Evolutionary conservation across 2,888 invertebrate genomes (phyloP).

Genomic region (Smittia sp.): DNA sequence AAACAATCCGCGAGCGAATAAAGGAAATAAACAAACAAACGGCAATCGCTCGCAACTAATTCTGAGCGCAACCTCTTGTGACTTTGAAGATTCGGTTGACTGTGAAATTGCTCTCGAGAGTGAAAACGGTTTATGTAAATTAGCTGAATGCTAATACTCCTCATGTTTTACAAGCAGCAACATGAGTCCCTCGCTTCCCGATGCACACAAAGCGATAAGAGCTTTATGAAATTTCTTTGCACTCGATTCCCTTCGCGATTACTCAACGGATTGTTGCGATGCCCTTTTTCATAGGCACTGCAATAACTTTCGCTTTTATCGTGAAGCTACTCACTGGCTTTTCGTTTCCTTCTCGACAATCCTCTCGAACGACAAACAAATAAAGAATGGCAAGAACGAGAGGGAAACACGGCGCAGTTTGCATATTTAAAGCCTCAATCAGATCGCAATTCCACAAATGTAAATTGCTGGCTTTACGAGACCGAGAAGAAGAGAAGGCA

Average conservation of each 20-base stretch:
- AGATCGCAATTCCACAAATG: constrained; percentile 17
- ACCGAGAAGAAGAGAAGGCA: background rate
- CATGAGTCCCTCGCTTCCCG: constrained; percentile 6
- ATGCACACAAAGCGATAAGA: constrained; percentile 29
- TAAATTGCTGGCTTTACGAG: background rate
- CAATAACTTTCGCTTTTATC: constrained; percentile 36
- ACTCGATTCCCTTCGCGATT: constrained; percentile 17
- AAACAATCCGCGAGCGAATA: constrained; percentile 21
- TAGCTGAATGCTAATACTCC: constrained; percentile 33
- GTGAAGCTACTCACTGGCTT: constrained; percentile 27
- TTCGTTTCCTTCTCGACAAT: constrained; percentile 1
- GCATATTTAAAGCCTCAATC: constrained; percentile 22
- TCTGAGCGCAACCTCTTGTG: constrained; percentile 35
- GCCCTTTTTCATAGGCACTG: constrained; percentile 19
- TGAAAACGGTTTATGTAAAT: constrained; percentile 35
- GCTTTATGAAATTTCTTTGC: constrained; percentile 26
- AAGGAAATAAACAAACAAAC: constrained; percentile 27
- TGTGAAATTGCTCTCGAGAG: constrained; percentile 31
- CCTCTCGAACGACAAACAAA: background rate
- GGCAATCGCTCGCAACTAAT: background rate
- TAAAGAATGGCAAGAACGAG: background rate
- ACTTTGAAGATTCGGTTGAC: constrained; percentile 36
- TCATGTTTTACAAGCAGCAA: constrained; percentile 38
- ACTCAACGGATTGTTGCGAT: constrained; percentile 18
- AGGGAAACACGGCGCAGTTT: background rate